Base-by-base conservation (phyloP, 2,113 vertebrate species). In the Myiopsitta monachus region DNA sequence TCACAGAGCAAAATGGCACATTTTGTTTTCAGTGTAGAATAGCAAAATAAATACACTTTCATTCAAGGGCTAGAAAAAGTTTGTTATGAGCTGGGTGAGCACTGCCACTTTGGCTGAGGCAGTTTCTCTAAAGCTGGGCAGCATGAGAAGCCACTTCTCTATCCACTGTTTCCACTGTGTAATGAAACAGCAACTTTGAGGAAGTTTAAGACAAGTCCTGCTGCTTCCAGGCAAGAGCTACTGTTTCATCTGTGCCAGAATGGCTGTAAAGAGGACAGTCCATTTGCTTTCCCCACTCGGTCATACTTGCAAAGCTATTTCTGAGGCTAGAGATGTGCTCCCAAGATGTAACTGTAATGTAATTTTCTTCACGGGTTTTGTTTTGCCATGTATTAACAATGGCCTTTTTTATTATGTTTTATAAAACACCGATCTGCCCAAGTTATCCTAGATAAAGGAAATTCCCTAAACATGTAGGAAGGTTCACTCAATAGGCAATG, bases 81-180 rank as follows among this genome's bases (percentile, higher is more conserved):
- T 81, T 66, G 24, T 36, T 90, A 12, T 3, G 27, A 70, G 23
- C 49, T 62, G 36, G 8, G 6, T 44, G n/a, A 73, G 49, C 49
- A 3, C 10, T 44, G 52, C 23, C 23, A 3, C 33, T 76, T 86
- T 14, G 39, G 49, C 18, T 62, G 68, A 62, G 24, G 24, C 12
- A 17, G 21, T 36, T 70, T 51, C 44, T 43, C 44, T 64, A 62
- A 39, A 73, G 44, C 28, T 38, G 52, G 31, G 59, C 67, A 51
- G 12, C 0, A 2, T 13, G 26, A 90, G 46, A n/a, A 78, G 18
- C 51, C 11, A 1, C 36, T 81, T 31, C 59, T 36, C 18, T 49
- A 1, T 38, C 51, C 26, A 28, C 19, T 7, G 1, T 31, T 75
- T n/a, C 67, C 18, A 18, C 4, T 10, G 19, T 0, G 0, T 54